Base-by-base conservation (phyloP, 2,888 invertebrate species). In the Diarsia dahlii region DNA sequence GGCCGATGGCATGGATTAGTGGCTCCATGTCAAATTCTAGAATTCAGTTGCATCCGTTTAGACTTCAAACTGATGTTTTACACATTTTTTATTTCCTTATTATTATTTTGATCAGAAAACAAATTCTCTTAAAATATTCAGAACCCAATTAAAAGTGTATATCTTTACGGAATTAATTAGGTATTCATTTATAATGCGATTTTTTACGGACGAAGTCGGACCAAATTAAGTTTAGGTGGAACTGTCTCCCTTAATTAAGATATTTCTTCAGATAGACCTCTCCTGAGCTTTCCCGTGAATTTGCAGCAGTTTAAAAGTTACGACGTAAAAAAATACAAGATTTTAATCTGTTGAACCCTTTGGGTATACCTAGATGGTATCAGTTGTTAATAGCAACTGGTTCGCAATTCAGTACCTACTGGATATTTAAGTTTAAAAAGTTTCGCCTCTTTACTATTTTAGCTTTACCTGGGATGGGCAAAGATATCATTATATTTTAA, bases 201-300 rank as follows among this genome's bases (percentile, higher is more conserved):
- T 81, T 78, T 87, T 81, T 76, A 75, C 20, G 46, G 68, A 70
- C 70, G 62, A 20, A 50, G 45, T 39, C n/a, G 48, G 52, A 23
- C 69, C 39, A 74, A 87, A 88, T 86, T 88, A 88, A 88, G 78
- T 88, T 85, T 50, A 71, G 76, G 60, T 84, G 63, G 67, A 50
- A 77, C 76, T 80, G 80, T 78, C 69, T 48, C 63, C 52, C 58
- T 87, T 87, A 84, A 87, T 88, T 87, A 87, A 87, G 87, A 87
- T 87, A 88, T 83, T 87, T 83, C 78, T 78, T 66, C 39, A 81
- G 88, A 88, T 87, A 82, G 73, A 78, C 65, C 80, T 74, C 71
- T 76, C 77, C 63, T 34, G 77, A 71, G 77, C 48, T 66, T 66
- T 64, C 28, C 52, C 74, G 79, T 82, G 74, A 88, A 88, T 82